A percentile compares a stretch with the other conserved stretches of the same genome.
Evolutionary conservation across 2,888 invertebrate genomes (phyloP).

Genomic region (Coelopa pilipes): DNA sequence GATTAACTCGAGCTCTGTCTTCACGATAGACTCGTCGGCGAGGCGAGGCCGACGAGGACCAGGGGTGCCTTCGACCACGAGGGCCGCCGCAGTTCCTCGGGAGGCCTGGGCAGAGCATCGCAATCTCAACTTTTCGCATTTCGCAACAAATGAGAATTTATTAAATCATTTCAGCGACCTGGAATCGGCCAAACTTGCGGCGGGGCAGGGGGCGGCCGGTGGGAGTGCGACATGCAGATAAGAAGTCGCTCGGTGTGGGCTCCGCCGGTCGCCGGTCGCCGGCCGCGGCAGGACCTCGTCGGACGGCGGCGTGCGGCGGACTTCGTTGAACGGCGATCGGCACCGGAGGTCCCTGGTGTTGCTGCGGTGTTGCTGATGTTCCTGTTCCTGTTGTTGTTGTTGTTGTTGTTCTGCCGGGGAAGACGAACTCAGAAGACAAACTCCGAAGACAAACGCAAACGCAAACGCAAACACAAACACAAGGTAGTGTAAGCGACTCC

Average conservation of each 20-base stretch:
- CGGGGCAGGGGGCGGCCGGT: background rate
- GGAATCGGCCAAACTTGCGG: background rate
- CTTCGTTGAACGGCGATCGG: background rate
- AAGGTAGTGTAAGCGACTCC: too few species aligned
- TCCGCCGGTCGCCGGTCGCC: background rate
- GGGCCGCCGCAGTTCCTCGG: too few species aligned
- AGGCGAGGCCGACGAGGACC: too few species aligned
- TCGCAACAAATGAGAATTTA: slow-evolving; percentile 38
- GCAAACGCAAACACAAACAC: too few species aligned
- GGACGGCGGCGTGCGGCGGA: background rate
- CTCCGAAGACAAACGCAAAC: too few species aligned
- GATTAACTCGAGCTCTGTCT: too few species aligned
- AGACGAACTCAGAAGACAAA: too few species aligned
- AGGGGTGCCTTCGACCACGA: too few species aligned
- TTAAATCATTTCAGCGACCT: slow-evolving; percentile 22
- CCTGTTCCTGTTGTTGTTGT: background rate
- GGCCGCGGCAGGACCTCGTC: background rate
- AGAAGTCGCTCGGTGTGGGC: background rate
- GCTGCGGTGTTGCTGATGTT: background rate
- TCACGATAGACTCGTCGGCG: too few species aligned
- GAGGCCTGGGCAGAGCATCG: slow-evolving; percentile 48
- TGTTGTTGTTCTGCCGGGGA: background rate
- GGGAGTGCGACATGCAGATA: slow-evolving; percentile 2
- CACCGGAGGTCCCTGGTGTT: background rate
- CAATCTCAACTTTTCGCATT: slow-evolving; percentile 62